Evolutionary conservation across 2,113 vertebrate genomes (phyloP).

Genomic region (Pao palembangensis): DNA sequence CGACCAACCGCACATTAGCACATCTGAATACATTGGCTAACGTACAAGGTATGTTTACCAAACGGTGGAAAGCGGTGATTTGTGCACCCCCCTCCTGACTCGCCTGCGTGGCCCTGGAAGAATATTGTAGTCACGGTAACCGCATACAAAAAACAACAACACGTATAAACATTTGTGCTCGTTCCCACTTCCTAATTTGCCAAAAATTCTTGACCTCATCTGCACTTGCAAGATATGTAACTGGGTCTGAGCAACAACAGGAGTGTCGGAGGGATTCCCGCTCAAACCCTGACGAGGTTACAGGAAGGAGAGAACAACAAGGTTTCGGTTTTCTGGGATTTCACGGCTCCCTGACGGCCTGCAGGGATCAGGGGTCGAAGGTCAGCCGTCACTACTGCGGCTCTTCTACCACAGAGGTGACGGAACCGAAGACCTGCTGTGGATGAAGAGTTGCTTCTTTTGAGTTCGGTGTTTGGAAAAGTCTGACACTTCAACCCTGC

Average conservation of each 20-base stretch:
- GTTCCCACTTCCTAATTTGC: slow-evolving; percentile 12
- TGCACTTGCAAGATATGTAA: slow-evolving; percentile 12
- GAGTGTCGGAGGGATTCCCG: slow-evolving; percentile 5
- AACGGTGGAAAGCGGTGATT: too few relatives aligned
- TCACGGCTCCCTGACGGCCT: too few relatives aligned
- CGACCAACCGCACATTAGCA: neutral
- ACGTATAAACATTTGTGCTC: slow-evolving; percentile 9
- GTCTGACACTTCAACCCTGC: too few relatives aligned
- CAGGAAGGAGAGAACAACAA: slow-evolving; percentile 6
- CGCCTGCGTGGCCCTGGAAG: too few relatives aligned
- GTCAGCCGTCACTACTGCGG: too few relatives aligned
- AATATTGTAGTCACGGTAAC: slow-evolving; percentile 7
- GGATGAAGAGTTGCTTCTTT: neutral
- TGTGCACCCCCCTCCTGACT: too few relatives aligned
- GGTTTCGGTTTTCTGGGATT: neutral
- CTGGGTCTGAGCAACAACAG: slow-evolving; percentile 14
- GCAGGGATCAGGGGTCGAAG: too few relatives aligned
- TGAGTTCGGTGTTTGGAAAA: too few relatives aligned
- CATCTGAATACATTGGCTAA: too few relatives aligned
- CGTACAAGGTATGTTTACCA: too few relatives aligned
- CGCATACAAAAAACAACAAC: neutral
- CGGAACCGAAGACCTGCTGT: neutral
- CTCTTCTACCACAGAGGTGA: too few relatives aligned
- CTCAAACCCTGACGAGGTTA: slow-evolving; percentile 15
- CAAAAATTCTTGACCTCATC: slow-evolving; percentile 19